These are phyloP conservation scores for Scelioninae gen. 1 DNA, from an alignment of 2,888 invertebrate genomes.

Conservation along the genomic window DNA sequence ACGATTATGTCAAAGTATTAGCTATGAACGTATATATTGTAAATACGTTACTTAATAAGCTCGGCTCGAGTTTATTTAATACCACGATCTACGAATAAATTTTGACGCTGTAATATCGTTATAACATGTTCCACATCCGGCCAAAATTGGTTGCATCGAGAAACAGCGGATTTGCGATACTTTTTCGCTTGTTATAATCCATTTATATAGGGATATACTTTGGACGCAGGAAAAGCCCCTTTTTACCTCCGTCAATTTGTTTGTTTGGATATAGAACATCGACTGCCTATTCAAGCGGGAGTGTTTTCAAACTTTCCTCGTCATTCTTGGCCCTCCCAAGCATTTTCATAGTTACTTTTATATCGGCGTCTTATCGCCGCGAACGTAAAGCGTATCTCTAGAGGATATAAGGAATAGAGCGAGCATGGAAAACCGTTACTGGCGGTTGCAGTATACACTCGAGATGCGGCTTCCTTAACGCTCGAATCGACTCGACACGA, in stretches of 20 bases:
- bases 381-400: constrained; percentile 65
- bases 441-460: constrained; percentile 40
- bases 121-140: not conserved
- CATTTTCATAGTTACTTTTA: constrained; percentile 69
- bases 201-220: not conserved
- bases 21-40: constrained; percentile 38
- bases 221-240: constrained; percentile 5
- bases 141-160: constrained; percentile 19
- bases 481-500: constrained; percentile 69
- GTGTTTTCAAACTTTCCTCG: constrained; percentile 63
- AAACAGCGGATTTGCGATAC: constrained; percentile 8
- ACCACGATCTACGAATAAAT: constrained; percentile 25
- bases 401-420: constrained; percentile 63
- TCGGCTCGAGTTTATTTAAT: constrained; percentile 16
- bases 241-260: constrained; percentile 42
- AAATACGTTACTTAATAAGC: constrained; percentile 43
- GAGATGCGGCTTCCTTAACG: constrained; percentile 63
- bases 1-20: constrained; percentile 31
- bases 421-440: constrained; percentile 62
- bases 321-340: constrained; percentile 51
- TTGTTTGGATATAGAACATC: constrained; percentile 52
- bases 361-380: constrained; percentile 66
- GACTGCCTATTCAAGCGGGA: constrained; percentile 51
- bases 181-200: constrained; percentile 17
- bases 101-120: constrained; percentile 17